These are phyloP conservation scores for Ceratina australensis DNA, from an alignment of 1,140 invertebrate genomes.

Conservation along the genomic window DNA sequence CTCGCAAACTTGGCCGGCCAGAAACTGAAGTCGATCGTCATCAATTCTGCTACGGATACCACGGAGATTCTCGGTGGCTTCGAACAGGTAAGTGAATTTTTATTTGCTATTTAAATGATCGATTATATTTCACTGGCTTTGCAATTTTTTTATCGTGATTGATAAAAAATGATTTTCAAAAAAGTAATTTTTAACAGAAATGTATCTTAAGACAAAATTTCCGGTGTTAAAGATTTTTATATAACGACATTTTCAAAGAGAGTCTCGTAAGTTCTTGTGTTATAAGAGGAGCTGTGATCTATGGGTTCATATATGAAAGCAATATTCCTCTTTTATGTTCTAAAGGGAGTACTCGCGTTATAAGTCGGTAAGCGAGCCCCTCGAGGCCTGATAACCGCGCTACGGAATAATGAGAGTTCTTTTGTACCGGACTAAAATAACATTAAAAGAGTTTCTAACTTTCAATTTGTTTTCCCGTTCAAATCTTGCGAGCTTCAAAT, in stretches of 20 bases:
- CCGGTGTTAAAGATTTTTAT: too few relatives aligned
- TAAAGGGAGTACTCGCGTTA: background rate
- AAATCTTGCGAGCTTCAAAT: too few relatives aligned
- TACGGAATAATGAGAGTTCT: background rate
- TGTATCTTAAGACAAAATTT: too few relatives aligned
- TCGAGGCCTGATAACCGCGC: background rate
- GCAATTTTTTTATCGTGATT: too few relatives aligned
- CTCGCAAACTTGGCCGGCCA: constrained; percentile 88
- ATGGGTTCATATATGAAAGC: background rate
- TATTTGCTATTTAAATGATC: background rate
- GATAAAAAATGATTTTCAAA: too few relatives aligned
- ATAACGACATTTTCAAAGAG: too few relatives aligned
- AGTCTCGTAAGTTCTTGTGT: too few relatives aligned
- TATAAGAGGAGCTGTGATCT: background rate
- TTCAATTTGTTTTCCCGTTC: too few relatives aligned
- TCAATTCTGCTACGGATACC: constrained; percentile 96
- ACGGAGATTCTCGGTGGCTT: constrained; percentile 97
- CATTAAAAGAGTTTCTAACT: too few relatives aligned
- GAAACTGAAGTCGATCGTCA: constrained; percentile 87
- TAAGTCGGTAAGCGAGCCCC: background rate
- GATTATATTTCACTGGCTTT: background rate
- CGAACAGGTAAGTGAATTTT: constrained; percentile 90
- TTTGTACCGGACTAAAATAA: background rate
- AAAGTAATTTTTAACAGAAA: too few relatives aligned
- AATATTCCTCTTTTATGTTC: background rate